Conservation (phyloP, 2,888 invertebrate genomes). For the Lamellibrachia columna region DNA sequence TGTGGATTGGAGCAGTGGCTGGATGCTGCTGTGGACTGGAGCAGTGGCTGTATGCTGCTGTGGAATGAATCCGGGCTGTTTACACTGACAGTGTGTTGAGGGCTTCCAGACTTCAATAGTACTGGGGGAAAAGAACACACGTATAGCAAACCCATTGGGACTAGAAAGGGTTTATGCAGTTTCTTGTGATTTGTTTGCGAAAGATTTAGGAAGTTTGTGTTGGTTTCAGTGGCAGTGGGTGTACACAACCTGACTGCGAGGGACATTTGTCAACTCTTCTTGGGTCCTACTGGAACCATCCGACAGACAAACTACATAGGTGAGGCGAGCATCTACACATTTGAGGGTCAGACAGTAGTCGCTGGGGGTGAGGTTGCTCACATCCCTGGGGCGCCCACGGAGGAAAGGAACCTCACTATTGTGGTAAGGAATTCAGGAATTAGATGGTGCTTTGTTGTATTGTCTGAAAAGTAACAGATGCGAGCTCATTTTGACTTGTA, state of each 20-base stretch:
- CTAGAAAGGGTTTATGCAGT: too few relatives aligned
- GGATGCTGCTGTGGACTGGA: too few relatives aligned
- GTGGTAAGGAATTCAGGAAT: slow-evolving; percentile 29
- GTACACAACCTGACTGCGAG: slow-evolving; percentile 48
- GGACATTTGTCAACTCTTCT: slow-evolving; percentile 44
- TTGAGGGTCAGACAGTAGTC: slow-evolving; percentile 44
- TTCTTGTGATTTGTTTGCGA: too few relatives aligned
- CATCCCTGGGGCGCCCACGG: slow-evolving; percentile 41
- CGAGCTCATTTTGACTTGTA: background rate
- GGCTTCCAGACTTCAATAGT: too few relatives aligned
- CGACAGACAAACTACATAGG: slow-evolving; percentile 27
- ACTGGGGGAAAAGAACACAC: too few relatives aligned
- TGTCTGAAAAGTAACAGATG: background rate
- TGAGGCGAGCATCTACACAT: slow-evolving; percentile 39
- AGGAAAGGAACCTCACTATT: slow-evolving; percentile 40
- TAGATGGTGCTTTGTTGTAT: background rate
- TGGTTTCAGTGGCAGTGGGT: slow-evolving; percentile 20
- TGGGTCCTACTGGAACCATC: slow-evolving; percentile 44
- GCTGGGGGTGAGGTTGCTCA: slow-evolving; percentile 50
- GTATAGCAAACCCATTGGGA: too few relatives aligned
- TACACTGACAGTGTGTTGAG: too few relatives aligned
- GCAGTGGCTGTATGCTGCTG: too few relatives aligned
- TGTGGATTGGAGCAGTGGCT: too few relatives aligned
- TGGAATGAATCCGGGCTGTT: too few relatives aligned
- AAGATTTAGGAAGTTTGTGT: too few relatives aligned